Evolutionary conservation across 2,113 vertebrate species (phyloP).

Genomic region (Conger conger): DNA sequence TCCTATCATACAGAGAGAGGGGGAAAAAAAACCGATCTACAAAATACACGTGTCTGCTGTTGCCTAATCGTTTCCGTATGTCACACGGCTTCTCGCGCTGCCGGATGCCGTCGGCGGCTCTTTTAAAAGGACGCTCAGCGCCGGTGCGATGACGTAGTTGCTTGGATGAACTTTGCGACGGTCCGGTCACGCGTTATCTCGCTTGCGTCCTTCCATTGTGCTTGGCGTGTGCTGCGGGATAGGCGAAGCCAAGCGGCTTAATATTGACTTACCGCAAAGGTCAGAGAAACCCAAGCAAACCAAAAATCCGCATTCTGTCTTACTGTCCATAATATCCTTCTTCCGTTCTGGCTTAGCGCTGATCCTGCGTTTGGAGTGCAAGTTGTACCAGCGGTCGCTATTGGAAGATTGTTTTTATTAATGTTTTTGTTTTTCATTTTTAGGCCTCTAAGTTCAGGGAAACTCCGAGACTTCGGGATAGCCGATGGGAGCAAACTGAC

Average conservation of each 20-base stretch:
- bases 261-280: not conserved
- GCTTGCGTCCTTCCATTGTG: not conserved
- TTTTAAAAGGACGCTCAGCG: not conserved
- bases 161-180: not conserved
- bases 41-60: not conserved
- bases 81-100: not conserved
- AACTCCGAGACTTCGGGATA: constrained; percentile 81
- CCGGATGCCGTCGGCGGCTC: too few relatives aligned
- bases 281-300: not conserved
- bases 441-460: constrained; percentile 77
- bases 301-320: not conserved
- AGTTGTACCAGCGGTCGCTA: too few relatives aligned
- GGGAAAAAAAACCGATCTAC: not conserved
- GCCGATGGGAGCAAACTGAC: constrained; percentile 87
- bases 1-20: too few relatives aligned
- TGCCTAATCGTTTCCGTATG: not conserved
- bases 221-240: not conserved
- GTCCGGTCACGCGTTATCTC: not conserved
- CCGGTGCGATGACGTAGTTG: not conserved
- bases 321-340: not conserved
- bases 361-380: too few relatives aligned
- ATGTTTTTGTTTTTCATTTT: not conserved
- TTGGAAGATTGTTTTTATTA: not conserved
- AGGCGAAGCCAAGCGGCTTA: not conserved
- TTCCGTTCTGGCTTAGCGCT: not conserved